Conservation (phyloP, 2,888 invertebrate genomes). For the Luffia ferchaultella region DNA sequence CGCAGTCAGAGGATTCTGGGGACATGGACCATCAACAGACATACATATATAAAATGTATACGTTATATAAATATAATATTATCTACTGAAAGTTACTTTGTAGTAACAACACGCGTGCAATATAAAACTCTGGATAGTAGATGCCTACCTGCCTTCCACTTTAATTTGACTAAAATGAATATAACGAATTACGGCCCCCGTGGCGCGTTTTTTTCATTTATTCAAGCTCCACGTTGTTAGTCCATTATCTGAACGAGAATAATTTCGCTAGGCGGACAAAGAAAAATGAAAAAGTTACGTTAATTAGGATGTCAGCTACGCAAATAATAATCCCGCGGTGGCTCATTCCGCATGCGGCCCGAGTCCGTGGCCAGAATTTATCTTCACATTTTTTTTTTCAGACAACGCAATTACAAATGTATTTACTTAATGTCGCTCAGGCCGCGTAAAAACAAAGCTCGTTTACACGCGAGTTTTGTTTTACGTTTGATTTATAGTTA, state of each 20-base stretch:
- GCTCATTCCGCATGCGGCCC: constrained; percentile 52
- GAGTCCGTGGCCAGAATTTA: constrained; percentile 40
- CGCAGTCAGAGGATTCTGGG: too few relatives aligned
- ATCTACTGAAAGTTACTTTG: too few relatives aligned
- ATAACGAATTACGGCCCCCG: neutral
- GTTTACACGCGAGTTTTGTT: neutral
- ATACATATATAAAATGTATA: too few relatives aligned
- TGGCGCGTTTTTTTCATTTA: neutral
- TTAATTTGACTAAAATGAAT: neutral
- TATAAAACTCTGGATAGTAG: too few relatives aligned
- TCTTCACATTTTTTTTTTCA: constrained; percentile 18
- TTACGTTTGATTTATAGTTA: too few relatives aligned
- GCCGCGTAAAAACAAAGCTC: neutral
- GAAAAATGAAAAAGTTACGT: constrained; percentile 41
- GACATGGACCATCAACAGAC: too few relatives aligned
- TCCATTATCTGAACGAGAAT: constrained; percentile 33
- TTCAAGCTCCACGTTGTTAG: constrained; percentile 15
- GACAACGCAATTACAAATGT: constrained; percentile 43
- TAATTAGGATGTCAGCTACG: constrained; percentile 57
- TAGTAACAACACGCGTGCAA: too few relatives aligned
- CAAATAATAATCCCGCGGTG: constrained; percentile 53
- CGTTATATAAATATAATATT: too few relatives aligned
- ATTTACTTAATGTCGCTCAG: constrained; percentile 36
- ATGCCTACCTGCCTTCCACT: too few relatives aligned
- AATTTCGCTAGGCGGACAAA: constrained; percentile 33